Base-by-base conservation (phyloP, 2,113 vertebrate genomes). In the Marmota flaviventris region DNA sequence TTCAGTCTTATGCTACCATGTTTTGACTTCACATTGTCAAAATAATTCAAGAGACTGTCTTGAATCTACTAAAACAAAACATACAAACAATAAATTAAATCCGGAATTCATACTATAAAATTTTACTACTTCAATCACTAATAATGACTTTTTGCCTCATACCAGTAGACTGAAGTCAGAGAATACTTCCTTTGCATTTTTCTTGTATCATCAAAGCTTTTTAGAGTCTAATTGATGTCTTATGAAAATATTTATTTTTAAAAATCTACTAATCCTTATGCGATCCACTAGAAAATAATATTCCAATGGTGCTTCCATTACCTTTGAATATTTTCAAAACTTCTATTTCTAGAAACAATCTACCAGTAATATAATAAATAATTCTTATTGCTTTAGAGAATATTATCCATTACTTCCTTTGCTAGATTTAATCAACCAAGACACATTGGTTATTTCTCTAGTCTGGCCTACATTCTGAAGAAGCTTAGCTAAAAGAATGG, bases 21-120 rank as follows among this genome's bases (percentile, higher is more conserved):
- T 89, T 89, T 94, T 95, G 4, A 77, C 27, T 94, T 95, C 22
- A 89, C 18, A 29, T 51, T 91, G 25, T 29, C 83, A 85, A 93
- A 82, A 90, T 73, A 78, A 14, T 82, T 39, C 34, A 91, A 75
- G 27, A 91, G 4, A 75, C 18, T 95, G 34, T 56, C 22, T 45
- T 87, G 70, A 78, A 34, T 83, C 12, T 77, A 86, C 12, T 79
- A 84, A 69, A 45, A 93, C 56, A 53, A 20, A 24, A 27, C 58
- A 37, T 67, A 17, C 2, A 77, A 18, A 90, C 90, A 32, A n/a
- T 69, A 75, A 73, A 24, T 58, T 79, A 91, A 91, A 84, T 61
- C 8, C 10, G 72, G 12, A 87, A 78, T 42, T 48, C 22, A 84
- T 87, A 95, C 79, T 95, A 61, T 53, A 76, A 65, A 78, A 61